phyloP scores from a whole-genome alignment of 2,888 invertebrate species.

The Dioctria linearis region DNA sequence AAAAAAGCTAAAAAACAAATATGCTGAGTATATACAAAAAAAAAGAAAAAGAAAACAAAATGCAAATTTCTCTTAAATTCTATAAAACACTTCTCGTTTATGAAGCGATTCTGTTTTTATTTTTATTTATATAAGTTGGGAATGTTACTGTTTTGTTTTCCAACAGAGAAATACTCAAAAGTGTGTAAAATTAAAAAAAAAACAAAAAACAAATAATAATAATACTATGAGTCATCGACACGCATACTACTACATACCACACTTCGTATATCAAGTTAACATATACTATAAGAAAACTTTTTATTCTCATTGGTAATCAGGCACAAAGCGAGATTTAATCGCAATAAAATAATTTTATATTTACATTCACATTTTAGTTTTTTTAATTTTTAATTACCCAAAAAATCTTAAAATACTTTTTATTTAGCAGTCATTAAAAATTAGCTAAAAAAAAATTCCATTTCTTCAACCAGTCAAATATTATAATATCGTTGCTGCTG shows the following conservation, averaged over 20 bases:
- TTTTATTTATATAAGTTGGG: background rate
- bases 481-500: background rate
- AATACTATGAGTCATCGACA: slow-evolving; percentile 36
- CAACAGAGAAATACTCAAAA: slow-evolving; percentile 27
- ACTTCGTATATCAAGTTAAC: too few species aligned
- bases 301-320: slow-evolving; percentile 13
- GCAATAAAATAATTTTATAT: slow-evolving; percentile 12
- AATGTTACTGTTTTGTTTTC: slow-evolving; percentile 16
- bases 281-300: background rate
- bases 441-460: background rate
- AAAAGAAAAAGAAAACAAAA: background rate
- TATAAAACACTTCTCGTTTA: background rate
- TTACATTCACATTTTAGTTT: slow-evolving; percentile 21
- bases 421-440: slow-evolving; percentile 17
- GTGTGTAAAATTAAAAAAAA: slow-evolving; percentile 18
- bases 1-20: too few species aligned
- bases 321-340: slow-evolving; percentile 21
- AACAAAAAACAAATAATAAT: background rate
- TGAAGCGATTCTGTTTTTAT: background rate
- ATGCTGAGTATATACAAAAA: background rate
- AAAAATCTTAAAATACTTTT: background rate
- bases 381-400: too few species aligned
- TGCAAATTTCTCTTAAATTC: slow-evolving; percentile 28
- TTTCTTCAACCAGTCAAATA: slow-evolving; percentile 16
- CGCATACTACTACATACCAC: too few species aligned